phyloP scores from a whole-genome alignment of 2,888 invertebrate genomes.

The Seira sanloemensis region DNA sequence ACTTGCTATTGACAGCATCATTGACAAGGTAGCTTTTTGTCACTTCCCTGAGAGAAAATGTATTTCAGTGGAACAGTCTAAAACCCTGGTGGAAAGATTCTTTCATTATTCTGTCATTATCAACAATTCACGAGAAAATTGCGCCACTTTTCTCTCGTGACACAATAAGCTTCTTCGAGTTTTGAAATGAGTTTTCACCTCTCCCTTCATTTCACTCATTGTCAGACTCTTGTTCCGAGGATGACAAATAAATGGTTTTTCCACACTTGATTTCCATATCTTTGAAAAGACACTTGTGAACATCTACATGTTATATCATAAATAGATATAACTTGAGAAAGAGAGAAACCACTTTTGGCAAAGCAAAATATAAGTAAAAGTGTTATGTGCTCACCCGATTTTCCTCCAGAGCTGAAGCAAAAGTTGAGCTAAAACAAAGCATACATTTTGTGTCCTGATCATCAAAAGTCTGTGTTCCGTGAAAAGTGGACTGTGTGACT shows the following conservation, averaged over 20 bases:
- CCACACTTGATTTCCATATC: not conserved
- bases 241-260: not conserved
- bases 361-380: not conserved
- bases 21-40: not conserved
- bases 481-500: not conserved
- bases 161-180: not conserved
- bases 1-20: conserved; percentile 11
- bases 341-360: not conserved
- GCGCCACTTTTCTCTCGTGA: not conserved
- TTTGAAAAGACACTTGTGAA: not conserved
- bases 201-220: not conserved
- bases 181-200: not conserved
- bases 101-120: not conserved
- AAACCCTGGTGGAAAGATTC: too few species aligned
- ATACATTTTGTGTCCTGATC: not conserved
- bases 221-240: not conserved
- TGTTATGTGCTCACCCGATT: not conserved
- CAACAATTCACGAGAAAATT: not conserved
- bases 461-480: not conserved
- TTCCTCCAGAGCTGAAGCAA: not conserved
- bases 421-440: not conserved
- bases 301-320: not conserved
- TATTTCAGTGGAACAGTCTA: not conserved
- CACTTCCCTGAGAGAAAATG: not conserved
- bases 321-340: not conserved